Evolutionary conservation across 1,140 invertebrate species (phyloP).

Genomic region (Anadara kagoshimensis): DNA sequence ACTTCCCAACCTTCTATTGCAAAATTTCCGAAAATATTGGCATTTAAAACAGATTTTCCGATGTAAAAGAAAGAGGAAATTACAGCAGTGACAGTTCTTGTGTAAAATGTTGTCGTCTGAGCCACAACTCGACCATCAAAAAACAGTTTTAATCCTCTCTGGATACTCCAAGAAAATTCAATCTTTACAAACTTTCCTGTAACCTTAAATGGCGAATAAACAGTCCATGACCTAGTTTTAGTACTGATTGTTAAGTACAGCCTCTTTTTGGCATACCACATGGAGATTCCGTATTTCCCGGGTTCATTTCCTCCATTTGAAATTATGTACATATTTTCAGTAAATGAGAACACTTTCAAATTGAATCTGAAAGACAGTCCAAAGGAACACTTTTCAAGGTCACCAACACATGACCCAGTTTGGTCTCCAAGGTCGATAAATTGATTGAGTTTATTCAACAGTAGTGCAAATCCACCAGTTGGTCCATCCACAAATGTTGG

Average conservation of each 20-base stretch:
- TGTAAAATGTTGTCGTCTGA: slow-evolving; percentile 29
- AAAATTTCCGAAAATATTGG: slow-evolving; percentile 31
- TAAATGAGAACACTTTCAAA: slow-evolving; percentile 39
- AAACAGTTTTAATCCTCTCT: slow-evolving; percentile 42
- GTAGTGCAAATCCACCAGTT: slow-evolving; percentile 44
- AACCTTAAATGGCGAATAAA: slow-evolving; percentile 32
- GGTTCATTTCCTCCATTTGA: slow-evolving; percentile 51
- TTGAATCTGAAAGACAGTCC: slow-evolving; percentile 57
- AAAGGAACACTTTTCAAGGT: slow-evolving; percentile 44
- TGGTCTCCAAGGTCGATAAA: slow-evolving; percentile 36
- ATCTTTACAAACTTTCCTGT: slow-evolving; percentile 42
- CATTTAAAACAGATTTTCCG: slow-evolving; percentile 30
- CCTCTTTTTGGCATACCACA: slow-evolving; percentile 49
- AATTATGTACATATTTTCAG: slow-evolving; percentile 53
- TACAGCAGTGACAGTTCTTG: slow-evolving; percentile 14
- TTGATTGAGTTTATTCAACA: slow-evolving; percentile 48
- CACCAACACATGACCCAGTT: slow-evolving; percentile 30
- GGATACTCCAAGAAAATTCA: slow-evolving; percentile 50
- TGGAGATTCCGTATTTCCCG: slow-evolving; percentile 43
- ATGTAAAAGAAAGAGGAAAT: slow-evolving; percentile 33
- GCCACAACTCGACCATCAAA: slow-evolving; percentile 42
- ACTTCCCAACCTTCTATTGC: slow-evolving; percentile 50
- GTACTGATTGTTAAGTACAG: slow-evolving; percentile 50
- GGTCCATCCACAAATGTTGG: slow-evolving; percentile 43
- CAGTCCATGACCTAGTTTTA: slow-evolving; percentile 44